A percentile compares a stretch with the other conserved stretches of the same genome.
Conservation (phyloP, 2,113 vertebrate species). For the Sigmodon hispidus region DNA sequence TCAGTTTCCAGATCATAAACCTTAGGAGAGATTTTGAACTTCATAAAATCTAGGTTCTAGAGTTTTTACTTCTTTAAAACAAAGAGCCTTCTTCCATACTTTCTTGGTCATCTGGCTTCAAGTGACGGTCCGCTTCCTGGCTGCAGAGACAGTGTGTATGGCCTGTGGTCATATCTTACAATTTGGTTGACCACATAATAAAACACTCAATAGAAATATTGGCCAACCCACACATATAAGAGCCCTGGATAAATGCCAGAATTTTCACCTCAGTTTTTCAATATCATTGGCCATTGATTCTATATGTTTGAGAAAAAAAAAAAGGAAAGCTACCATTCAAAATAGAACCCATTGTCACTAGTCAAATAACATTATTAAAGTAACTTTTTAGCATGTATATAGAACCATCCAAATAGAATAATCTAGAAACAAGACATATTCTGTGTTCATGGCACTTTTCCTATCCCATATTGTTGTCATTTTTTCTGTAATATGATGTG, state of each 20-base stretch:
- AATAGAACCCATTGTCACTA: slow-evolving; percentile 27
- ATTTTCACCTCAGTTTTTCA: slow-evolving; percentile 81
- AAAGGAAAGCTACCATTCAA: slow-evolving; percentile 61
- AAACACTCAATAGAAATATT: slow-evolving; percentile 59
- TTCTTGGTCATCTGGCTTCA: slow-evolving; percentile 46
- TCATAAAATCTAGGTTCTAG: slow-evolving; percentile 50
- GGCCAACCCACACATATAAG: slow-evolving; percentile 62
- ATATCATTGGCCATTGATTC: slow-evolving; percentile 77
- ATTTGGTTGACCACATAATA: slow-evolving; percentile 57
- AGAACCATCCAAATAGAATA: neutral
- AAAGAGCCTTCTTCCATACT: neutral
- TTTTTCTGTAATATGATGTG: neutral
- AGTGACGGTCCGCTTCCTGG: slow-evolving; percentile 19
- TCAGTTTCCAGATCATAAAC: slow-evolving; percentile 69
- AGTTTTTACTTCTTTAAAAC: slow-evolving; percentile 51
- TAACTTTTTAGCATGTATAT: neutral
- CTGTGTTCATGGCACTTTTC: neutral
- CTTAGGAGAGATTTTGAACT: slow-evolving; percentile 57
- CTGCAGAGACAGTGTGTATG: slow-evolving; percentile 1
- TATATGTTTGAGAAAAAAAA: slow-evolving; percentile 70
- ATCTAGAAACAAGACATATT: neutral
- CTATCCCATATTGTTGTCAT: neutral
- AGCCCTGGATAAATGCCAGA: slow-evolving; percentile 62
- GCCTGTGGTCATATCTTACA: neutral
- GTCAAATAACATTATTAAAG: neutral